These are phyloP conservation scores for Podilymbus podiceps DNA, from an alignment of 2,113 vertebrate species.

Conservation along the genomic window DNA sequence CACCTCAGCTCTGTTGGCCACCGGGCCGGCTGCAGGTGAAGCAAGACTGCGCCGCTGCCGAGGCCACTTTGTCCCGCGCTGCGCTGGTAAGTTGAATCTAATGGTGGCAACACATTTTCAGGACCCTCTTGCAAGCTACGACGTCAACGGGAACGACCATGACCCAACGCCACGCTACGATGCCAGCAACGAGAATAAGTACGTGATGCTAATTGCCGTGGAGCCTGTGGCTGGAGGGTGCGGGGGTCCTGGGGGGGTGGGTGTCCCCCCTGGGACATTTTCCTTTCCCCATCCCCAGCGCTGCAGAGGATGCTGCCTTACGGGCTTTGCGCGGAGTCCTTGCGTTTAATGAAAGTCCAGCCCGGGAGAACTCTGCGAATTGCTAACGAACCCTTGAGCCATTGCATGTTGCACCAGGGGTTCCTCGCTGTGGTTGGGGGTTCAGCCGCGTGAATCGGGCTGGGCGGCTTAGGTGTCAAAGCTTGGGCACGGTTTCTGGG, in stretches of 20 bases:
- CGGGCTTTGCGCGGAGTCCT: neutral
- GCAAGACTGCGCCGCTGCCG: rapidly evolving
- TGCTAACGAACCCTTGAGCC: neutral
- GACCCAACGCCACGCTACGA: slow-evolving; percentile 90
- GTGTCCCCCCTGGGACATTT: neutral
- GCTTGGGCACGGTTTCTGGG: neutral
- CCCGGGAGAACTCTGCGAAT: rapidly evolving
- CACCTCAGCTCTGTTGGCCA: neutral
- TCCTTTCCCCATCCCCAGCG: neutral
- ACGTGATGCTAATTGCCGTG: neutral
- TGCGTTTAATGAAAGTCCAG: neutral
- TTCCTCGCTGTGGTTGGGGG: neutral
- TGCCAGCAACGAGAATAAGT: slow-evolving; percentile 91
- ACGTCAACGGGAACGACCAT: slow-evolving; percentile 89
- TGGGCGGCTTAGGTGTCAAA: neutral
- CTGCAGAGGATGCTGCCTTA: neutral
- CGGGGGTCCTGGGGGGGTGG: neutral
- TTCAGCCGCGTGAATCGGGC: neutral
- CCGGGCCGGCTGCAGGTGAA: neutral
- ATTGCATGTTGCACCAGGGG: rapidly evolving
- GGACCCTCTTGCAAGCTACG: slow-evolving; percentile 92
- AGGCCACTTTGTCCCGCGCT: rapidly evolving
- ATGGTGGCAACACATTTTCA: slow-evolving; percentile 38
- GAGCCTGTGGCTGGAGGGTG: neutral
- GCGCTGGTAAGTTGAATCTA: neutral